Evolutionary conservation across 1,140 invertebrate genomes (phyloP), one percentile per base, ranked within the genome.

Genomic region (Bombus waltoni): DNA sequence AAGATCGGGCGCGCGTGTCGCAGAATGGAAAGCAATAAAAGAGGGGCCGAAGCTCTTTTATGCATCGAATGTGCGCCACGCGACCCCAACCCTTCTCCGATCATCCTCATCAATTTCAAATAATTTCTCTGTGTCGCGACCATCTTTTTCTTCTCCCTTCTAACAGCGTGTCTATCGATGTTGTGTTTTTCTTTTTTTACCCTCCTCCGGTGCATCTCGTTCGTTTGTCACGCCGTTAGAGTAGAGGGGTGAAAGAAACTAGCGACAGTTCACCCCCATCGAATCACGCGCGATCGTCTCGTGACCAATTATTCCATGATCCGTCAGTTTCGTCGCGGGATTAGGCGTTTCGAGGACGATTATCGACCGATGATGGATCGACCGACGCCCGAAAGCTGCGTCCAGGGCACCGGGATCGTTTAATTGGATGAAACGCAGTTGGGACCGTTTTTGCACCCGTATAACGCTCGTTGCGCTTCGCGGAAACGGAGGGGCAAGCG

Each of bases 31-130:
- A 78, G 83, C 80, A 90, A 93, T 90, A 92, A 92, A 92, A 91
- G 91, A 81, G 92, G 91, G 92, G 62, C 42, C 42, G 66, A 62
- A n/a, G 84, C 40, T 88, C 91, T 85, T 92, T 91, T 79, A 82
- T 88, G 85, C 86, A 89, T 88, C 81, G 57, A 77, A 89, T 75
- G 86, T 80, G 74, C 86, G 92, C 71, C 92, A 93, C 92, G 91
- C 90, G 92, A 82, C 88, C 85, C 89, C 88, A 94, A 94, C 91
- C 94, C 92, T 93, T 94, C 89, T 73, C 71, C 66, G 47, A 71
- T 78, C 89, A 72, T 87, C 86, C 91, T 94, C 93, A 93, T 94
- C 93, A 94, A 94, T 94, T 94, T 91, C 93, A 88, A 90, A 95
- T 95, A 92, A 94, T 93, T 94, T 87, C 85, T 83, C 73, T 82